phyloP scores from a whole-genome alignment of 2,113 vertebrate genomes.

The Bolborhynchus lineola region DNA sequence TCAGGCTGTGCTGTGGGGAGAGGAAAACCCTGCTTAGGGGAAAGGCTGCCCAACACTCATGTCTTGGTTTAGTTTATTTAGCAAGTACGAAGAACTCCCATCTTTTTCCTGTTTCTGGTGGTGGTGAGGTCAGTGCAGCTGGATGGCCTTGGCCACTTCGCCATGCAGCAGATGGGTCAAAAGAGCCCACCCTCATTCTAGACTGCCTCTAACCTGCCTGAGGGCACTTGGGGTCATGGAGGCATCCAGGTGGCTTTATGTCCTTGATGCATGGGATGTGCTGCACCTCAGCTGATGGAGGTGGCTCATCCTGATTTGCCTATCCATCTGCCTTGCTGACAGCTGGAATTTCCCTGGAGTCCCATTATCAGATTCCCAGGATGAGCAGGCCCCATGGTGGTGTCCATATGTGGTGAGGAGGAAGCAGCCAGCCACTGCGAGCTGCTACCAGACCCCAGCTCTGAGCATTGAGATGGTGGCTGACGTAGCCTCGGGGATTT shows the following conservation, averaged over 20 bases:
- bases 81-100: not conserved
- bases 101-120: not conserved
- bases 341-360: not conserved
- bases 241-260: not conserved
- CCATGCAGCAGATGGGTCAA: rapidly evolving
- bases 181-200: not conserved
- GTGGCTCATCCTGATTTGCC: not conserved
- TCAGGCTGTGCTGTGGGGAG: not conserved
- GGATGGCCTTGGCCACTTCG: not conserved
- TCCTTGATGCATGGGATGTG: not conserved
- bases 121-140: not conserved
- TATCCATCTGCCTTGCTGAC: not conserved
- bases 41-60: not conserved
- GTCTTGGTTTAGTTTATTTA: not conserved
- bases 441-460: rapidly evolving
- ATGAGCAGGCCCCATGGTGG: rapidly evolving
- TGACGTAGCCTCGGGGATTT: not conserved
- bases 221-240: not conserved
- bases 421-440: rapidly evolving
- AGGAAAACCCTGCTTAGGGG: not conserved
- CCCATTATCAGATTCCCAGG: rapidly evolving
- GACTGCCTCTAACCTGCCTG: not conserved
- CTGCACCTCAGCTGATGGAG: not conserved
- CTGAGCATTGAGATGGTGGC: not conserved
- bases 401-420: not conserved